These are phyloP conservation scores for Chrysopilus asiliformis DNA, from an alignment of 2,888 invertebrate species.

Conservation along the genomic window DNA sequence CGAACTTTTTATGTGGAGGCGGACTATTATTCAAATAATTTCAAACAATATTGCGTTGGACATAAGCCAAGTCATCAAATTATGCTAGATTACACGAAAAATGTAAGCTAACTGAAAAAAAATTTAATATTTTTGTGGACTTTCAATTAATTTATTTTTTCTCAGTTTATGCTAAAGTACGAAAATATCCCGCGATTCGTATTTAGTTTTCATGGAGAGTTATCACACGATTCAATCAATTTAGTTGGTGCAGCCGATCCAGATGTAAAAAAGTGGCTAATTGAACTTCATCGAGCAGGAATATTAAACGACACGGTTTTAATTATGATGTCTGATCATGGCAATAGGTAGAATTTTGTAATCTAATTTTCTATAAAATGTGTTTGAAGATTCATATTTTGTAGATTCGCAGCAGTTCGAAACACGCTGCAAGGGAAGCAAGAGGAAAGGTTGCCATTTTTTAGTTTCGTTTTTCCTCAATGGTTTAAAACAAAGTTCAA, in stretches of 20 bases:
- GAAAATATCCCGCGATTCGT: conserved; percentile 59
- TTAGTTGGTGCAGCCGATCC: conserved; percentile 63
- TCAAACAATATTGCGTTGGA: conserved; percentile 53
- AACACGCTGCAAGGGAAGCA: conserved; percentile 82
- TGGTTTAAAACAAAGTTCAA: conserved; percentile 50
- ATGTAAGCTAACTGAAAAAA: conserved; percentile 42
- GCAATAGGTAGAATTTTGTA: conserved; percentile 48
- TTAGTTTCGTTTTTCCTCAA: conserved; percentile 63
- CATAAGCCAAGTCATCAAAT: conserved; percentile 54
- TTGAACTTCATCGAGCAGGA: conserved; percentile 43
- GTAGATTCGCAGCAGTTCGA: conserved; percentile 65
- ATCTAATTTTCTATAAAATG: neutral
- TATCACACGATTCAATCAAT: conserved; percentile 78
- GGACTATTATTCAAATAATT: conserved; percentile 40
- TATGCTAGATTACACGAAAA: conserved; percentile 49
- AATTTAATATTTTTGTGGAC: neutral
- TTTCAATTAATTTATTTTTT: conserved; percentile 10
- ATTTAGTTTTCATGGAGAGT: conserved; percentile 79
- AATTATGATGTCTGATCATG: conserved; percentile 88
- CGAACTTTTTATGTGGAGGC: conserved; percentile 65
- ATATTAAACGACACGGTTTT: conserved; percentile 67
- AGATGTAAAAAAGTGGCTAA: conserved; percentile 54
- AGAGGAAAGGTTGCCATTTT: conserved; percentile 82
- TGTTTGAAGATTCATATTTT: neutral
- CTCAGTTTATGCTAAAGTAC: conserved; percentile 46